Base-by-base conservation (phyloP, 1,140 invertebrate species). In the Caligus rogercresseyi region DNA sequence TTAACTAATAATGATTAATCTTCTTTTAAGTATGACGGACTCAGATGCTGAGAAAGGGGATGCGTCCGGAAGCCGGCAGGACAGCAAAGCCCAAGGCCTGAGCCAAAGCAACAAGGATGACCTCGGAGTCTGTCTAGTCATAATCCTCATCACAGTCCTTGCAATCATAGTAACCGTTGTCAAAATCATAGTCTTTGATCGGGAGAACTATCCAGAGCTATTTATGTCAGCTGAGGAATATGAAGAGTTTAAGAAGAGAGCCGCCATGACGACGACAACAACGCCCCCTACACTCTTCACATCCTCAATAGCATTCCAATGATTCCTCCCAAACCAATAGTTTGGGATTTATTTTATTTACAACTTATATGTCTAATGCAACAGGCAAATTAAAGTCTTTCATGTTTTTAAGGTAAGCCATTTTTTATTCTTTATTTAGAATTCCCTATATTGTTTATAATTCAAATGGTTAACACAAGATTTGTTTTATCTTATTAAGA, bases 131-230 rank as follows among this genome's bases (percentile, higher is more conserved):
- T 25, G 57, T 43, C 16, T 60, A 18, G 57, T 31, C 24, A 60
- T 60, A 11, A 60, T 60, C 20, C 57, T 60, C 24, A 60, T 60
- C 57, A 60, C 57, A 15, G 57, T 60, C 26, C 16, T 60, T 21
- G 57, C 57, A 24, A 60, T 60, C 57, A 60, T 60, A 14, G 57
- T 60, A 15, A 60, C 57, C 21, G 26, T 60, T 13, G 26, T 60
- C 24, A 60, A 60, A 19, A 60, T 60, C 23, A 60, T 60, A 18
- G 24, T 60, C 23, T 60, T 60, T 31, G 57, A 60, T 25, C 21
- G 24, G 16, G 26, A 52, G 15, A 25, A 2, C 16, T 60, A 60
- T 25, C 57, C 57, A 2, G 57, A 60, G 16, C n/a, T 60, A 2
- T 60, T 60, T 25, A 25, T 43, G 31, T 43, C 31, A n/a, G 31